Conservation (phyloP, 2,888 invertebrate species). For the Erpobdella octoculata region DNA sequence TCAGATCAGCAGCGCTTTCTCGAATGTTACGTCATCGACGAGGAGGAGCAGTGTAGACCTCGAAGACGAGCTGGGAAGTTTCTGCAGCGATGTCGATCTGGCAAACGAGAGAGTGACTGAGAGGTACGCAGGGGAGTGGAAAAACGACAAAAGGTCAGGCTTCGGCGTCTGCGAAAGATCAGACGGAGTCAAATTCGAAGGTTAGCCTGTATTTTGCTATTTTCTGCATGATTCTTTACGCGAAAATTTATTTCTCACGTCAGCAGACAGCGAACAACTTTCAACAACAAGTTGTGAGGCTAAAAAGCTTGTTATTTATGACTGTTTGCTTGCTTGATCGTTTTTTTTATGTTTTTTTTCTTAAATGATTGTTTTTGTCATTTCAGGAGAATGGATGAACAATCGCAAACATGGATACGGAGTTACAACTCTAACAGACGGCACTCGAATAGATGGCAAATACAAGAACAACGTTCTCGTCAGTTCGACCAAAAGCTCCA, state of each 20-base stretch:
- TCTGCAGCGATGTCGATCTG: slow-evolving; percentile 65
- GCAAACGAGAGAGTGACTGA: slow-evolving; percentile 77
- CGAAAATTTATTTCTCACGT: no score
- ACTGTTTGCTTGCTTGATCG: not conserved
- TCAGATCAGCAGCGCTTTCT: slow-evolving; percentile 62
- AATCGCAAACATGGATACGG: slow-evolving; percentile 99
- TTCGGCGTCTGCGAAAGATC: slow-evolving; percentile 96
- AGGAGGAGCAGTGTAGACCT: slow-evolving; percentile 37
- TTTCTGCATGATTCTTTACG: no score
- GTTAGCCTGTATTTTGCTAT: no score
- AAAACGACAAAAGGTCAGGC: slow-evolving; percentile 93
- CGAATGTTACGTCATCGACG: slow-evolving; percentile 60
- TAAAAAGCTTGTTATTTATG: not conserved
- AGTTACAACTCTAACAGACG: slow-evolving; percentile 91
- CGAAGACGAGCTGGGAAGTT: slow-evolving; percentile 50
- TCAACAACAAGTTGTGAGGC: not conserved
- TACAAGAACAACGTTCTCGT: slow-evolving; percentile 88
- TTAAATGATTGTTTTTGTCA: not conserved
- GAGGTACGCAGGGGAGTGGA: slow-evolving; percentile 99
- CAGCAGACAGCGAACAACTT: no score
- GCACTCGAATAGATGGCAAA: slow-evolving; percentile 83
- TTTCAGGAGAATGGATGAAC: slow-evolving; percentile 87
- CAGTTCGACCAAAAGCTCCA: slow-evolving; percentile 82
- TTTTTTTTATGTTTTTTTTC: not conserved
- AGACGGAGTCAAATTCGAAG: slow-evolving; percentile 93